These are phyloP conservation scores for Rhinogobius similis DNA, from an alignment of 2,113 vertebrate genomes.

Conservation along the genomic window DNA sequence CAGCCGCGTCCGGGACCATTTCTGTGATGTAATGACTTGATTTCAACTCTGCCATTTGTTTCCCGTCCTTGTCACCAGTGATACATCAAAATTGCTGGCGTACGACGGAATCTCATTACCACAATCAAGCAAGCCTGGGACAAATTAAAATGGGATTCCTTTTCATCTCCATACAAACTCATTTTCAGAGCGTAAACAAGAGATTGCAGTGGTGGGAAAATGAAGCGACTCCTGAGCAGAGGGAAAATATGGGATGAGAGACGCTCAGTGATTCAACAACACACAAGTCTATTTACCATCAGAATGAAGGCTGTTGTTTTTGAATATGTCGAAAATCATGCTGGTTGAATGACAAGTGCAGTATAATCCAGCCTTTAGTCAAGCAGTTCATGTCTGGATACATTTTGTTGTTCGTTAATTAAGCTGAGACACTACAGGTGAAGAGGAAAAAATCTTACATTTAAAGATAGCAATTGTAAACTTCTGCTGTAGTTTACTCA, in stretches of 20 bases:
- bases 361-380: background rate
- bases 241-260: conserved; percentile 49
- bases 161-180: conserved; percentile 62
- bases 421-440: no score
- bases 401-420: no score
- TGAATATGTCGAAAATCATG: conserved; percentile 9
- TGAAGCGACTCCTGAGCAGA: conserved; percentile 56
- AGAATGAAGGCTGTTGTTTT: conserved; percentile 25
- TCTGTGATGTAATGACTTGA: conserved; percentile 15
- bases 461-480: no score
- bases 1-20: conserved; percentile 10
- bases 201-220: conserved; percentile 62
- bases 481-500: no score
- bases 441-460: no score
- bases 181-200: conserved; percentile 70
- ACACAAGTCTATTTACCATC: conserved; percentile 38
- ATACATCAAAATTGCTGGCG: conserved; percentile 53
- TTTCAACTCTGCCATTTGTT: conserved; percentile 32
- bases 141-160: conserved; percentile 62
- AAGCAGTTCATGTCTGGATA: no score
- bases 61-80: conserved; percentile 29
- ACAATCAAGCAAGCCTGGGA: conserved; percentile 52
- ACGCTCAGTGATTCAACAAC: conserved; percentile 41
- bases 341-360: background rate
- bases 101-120: conserved; percentile 64